These are phyloP conservation scores for Cyrtonyx montezumae DNA, from an alignment of 2,113 vertebrate genomes.

Conservation along the genomic window DNA sequence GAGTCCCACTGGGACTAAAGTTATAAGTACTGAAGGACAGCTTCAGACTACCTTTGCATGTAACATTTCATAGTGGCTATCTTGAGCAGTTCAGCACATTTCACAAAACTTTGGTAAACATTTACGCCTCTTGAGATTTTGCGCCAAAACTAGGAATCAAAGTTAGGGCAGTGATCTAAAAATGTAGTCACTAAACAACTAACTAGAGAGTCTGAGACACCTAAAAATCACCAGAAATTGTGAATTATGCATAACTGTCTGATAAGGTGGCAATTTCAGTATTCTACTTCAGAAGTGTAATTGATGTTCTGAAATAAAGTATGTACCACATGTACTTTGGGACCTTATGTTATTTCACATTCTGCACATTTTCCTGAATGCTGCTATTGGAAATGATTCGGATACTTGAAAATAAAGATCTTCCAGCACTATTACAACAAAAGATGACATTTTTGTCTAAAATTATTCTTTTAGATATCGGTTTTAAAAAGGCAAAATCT, in stretches of 20 bases:
- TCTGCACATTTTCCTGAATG: background rate
- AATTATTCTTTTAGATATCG: background rate
- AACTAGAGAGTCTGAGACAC: background rate
- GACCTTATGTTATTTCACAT: background rate
- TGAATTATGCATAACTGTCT: slow-evolving; percentile 6
- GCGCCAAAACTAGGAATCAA: background rate
- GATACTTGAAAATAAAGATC: slow-evolving; percentile 8
- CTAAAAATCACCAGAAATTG: background rate
- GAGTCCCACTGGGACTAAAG: background rate
- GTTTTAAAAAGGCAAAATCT: background rate
- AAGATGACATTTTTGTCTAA: background rate
- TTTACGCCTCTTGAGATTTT: background rate
- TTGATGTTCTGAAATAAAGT: background rate
- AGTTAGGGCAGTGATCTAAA: background rate
- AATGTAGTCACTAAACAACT: background rate
- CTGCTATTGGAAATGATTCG: background rate
- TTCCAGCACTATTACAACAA: background rate
- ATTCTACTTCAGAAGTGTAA: background rate
- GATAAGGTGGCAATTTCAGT: background rate
- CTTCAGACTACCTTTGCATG: background rate
- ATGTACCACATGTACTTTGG: background rate
- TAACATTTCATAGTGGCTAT: background rate
- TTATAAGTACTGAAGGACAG: slow-evolving; percentile 9
- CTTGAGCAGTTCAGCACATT: background rate
- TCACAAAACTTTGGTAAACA: background rate